phyloP scores from a whole-genome alignment of 2,797 vertebrate genomes.

The Remorina albescens region DNA sequence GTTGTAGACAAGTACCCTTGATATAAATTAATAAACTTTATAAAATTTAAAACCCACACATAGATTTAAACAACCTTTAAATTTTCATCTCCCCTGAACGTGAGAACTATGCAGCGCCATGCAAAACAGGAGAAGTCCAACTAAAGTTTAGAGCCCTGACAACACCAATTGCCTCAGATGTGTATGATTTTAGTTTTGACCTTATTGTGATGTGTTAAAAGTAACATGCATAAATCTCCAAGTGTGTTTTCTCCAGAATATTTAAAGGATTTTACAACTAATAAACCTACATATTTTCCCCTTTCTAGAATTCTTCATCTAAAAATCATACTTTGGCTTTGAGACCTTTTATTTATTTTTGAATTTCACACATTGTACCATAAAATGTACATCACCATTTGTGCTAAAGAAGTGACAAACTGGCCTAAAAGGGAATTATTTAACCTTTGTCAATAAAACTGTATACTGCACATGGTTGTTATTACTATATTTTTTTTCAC shows the following conservation, averaged over 20 bases:
- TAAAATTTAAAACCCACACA: conserved; percentile 71
- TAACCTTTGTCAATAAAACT: conserved; percentile 33
- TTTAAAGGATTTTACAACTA: conserved; percentile 42
- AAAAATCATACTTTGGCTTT: conserved; percentile 79
- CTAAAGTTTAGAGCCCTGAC: conserved; percentile 51
- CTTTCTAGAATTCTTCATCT: conserved; percentile 49
- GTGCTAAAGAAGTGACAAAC: conserved; percentile 24
- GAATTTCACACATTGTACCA: conserved; percentile 35
- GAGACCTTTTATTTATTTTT: conserved; percentile 59
- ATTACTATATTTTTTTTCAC: background rate
- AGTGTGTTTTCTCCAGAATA: conserved; percentile 52
- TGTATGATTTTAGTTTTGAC: conserved; percentile 45
- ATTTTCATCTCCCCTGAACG: conserved; percentile 51
- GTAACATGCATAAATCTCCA: conserved; percentile 69
- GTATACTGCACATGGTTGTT: conserved; percentile 14
- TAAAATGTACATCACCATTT: conserved; percentile 31
- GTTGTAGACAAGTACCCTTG: conserved; percentile 60
- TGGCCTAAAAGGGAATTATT: conserved; percentile 40
- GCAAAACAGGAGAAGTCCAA: conserved; percentile 72
- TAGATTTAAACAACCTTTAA: conserved; percentile 58
- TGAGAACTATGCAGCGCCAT: conserved; percentile 72
- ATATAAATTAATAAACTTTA: conserved; percentile 78
- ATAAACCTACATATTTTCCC: conserved; percentile 42
- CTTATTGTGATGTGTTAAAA: conserved; percentile 46
- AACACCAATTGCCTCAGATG: conserved; percentile 51